phyloP scores from a whole-genome alignment of 2,797 vertebrate species.

The Leptodon cayanensis region DNA sequence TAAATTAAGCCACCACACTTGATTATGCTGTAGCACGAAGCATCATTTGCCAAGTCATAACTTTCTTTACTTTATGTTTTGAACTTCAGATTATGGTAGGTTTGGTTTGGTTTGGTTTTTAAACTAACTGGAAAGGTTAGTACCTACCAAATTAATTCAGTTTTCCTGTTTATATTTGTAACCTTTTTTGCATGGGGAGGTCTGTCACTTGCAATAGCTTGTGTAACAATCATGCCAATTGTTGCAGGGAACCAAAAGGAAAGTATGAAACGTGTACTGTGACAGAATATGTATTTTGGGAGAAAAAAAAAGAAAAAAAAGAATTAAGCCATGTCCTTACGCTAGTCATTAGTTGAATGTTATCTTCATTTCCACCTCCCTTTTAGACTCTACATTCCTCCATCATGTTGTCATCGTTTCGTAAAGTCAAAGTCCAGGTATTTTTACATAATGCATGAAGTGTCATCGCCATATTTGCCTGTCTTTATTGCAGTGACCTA shows the following conservation, averaged over 20 bases:
- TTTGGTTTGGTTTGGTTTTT: background rate
- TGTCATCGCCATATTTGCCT: slow-evolving; percentile 59
- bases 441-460: slow-evolving; percentile 72
- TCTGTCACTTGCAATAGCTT: background rate
- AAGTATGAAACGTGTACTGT: background rate
- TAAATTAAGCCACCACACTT: background rate
- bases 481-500: slow-evolving; percentile 57
- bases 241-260: background rate
- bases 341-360: slow-evolving; percentile 55
- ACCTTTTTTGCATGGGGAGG: background rate
- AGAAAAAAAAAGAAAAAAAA: background rate
- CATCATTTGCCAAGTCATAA: background rate
- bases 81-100: background rate
- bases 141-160: background rate
- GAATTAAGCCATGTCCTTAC: background rate
- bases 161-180: background rate
- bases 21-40: background rate
- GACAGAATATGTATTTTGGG: background rate
- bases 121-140: background rate
- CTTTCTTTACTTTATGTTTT: background rate
- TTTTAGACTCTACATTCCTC: slow-evolving; percentile 73
- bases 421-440: slow-evolving; percentile 92
- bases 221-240: background rate
- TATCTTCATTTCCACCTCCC: slow-evolving; percentile 71
- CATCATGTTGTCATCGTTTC: slow-evolving; percentile 86